Percentiles rank a stretch among this genome's conserved stretches.
These are phyloP conservation scores for Anoplopoma fimbria DNA, from an alignment of 2,113 vertebrate genomes.

Conservation along the genomic window DNA sequence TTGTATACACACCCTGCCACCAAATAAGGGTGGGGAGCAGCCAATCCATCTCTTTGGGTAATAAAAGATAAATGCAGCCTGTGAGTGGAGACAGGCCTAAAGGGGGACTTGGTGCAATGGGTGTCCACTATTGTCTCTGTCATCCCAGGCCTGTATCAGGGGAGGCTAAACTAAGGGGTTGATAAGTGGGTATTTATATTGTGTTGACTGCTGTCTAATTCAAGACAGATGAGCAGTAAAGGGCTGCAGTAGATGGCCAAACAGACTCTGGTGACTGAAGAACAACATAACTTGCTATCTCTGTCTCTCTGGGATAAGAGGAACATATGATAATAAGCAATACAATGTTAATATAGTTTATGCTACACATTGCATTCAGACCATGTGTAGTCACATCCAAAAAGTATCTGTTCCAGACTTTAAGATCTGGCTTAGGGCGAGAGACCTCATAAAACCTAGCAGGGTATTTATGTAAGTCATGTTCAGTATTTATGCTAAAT, in stretches of 20 bases:
- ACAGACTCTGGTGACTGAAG: constrained; percentile 30
- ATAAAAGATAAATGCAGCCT: constrained; percentile 77
- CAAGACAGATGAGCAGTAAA: constrained; percentile 65
- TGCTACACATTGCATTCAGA: neutral
- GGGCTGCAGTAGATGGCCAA: constrained; percentile 34
- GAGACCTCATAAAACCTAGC: neutral
- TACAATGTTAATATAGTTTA: neutral
- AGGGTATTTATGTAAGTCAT: neutral
- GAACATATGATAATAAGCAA: neutral
- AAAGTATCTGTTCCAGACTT: neutral
- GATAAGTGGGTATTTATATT: constrained; percentile 74
- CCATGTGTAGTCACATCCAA: neutral
- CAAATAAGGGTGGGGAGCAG: constrained; percentile 66
- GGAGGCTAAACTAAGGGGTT: constrained; percentile 59
- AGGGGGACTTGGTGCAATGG: constrained; percentile 53
- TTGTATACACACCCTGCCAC: constrained; percentile 41
- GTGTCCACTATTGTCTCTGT: constrained; percentile 68
- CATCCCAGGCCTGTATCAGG: constrained; percentile 55
- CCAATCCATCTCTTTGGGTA: constrained; percentile 63
- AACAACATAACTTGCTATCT: constrained; percentile 10
- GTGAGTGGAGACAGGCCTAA: constrained; percentile 63
- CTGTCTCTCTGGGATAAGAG: neutral
- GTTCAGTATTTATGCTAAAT: neutral
- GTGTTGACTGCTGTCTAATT: constrained; percentile 68
- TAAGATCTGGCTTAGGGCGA: neutral